phyloP scores from a whole-genome alignment of 2,888 invertebrate genomes.

The Nomada goodeniana region DNA sequence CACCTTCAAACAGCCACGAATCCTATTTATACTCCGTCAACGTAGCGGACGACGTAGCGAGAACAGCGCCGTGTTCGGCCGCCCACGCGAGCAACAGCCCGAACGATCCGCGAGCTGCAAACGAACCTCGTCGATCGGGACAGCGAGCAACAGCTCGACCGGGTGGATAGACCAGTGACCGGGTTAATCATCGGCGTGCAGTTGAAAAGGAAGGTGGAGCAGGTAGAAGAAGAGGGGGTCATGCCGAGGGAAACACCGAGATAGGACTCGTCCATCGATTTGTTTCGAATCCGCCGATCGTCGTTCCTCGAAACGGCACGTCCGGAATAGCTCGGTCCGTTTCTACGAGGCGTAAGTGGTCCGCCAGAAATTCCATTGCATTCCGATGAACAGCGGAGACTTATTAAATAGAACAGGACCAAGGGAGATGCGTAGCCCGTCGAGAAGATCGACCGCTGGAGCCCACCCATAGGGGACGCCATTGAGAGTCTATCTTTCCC shows the following conservation, averaged over 20 bases:
- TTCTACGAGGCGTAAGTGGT: no score
- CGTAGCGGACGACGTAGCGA: conserved; percentile 67
- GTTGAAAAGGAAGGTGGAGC: background rate
- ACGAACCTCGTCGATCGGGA: conserved; percentile 19
- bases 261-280: no score
- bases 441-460: conserved; percentile 7
- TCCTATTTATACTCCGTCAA: conserved; percentile 74
- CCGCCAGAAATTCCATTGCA: background rate
- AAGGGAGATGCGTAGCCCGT: conserved; percentile 1
- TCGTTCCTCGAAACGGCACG: background rate
- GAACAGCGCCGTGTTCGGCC: conserved; percentile 62
- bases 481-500: conserved; percentile 55
- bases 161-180: background rate
- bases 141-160: conserved; percentile 5
- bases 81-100: conserved; percentile 61
- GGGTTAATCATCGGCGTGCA: background rate
- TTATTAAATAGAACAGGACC: conserved; percentile 37
- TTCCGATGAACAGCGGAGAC: conserved; percentile 30
- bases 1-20: conserved; percentile 62
- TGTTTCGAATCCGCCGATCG: background rate
- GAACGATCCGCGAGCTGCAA: conserved; percentile 26
- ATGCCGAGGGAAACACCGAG: no score
- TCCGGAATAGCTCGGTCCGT: no score
- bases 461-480: conserved; percentile 58
- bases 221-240: background rate